Evolutionary conservation across 2,797 vertebrate species (phyloP), one percentile per base, ranked within the genome.

Genomic region (Argyrosomus regius): DNA sequence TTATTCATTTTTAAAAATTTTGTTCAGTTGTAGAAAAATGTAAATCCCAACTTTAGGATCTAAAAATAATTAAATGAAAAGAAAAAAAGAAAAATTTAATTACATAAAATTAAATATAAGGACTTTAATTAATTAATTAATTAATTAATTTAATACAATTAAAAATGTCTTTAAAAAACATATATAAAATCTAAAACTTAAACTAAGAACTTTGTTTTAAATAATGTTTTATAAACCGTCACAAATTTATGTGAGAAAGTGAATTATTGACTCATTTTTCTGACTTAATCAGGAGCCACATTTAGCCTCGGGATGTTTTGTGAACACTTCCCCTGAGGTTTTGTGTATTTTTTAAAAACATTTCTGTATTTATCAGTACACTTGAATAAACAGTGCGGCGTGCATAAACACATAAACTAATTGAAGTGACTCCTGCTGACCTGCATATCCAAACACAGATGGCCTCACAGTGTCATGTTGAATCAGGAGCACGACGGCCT

Each of bases 361-460:
- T 28, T 3, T 48, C 49, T 62, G 48, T 60, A 35, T 80, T 74
- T 22, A 41, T 46, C 43, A 8, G 17, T 5, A 18, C 56, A 46
- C 35, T 48, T 17, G 39, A 41, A 43, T 17, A 1, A 57, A 54
- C n/a, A 0, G 17, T 13, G 5, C 16, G 7, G 39, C n/a, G 24
- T 10, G 28, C 14, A 49, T 22, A 28, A 78, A 80, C 73, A 61
- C 62, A 57, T 6, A 24, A 17, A 46, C 17, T 45, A 48, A 71
- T 10, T 57, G 46, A 39, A 49, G 63, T n/a, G 76, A 49, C 63
- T 48, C 73, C 84, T 16, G 71, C 88, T 74, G 73, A 88, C 79
- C 72, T 49, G 62, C 64, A 11, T 31, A 14, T 46, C 45, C 11
- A 62, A 67, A 80, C 87, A 82, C 87, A 91, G 89, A 92, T 90